phyloP scores from a whole-genome alignment of 2,888 invertebrate genomes.

The Drosophila meridionalis region DNA sequence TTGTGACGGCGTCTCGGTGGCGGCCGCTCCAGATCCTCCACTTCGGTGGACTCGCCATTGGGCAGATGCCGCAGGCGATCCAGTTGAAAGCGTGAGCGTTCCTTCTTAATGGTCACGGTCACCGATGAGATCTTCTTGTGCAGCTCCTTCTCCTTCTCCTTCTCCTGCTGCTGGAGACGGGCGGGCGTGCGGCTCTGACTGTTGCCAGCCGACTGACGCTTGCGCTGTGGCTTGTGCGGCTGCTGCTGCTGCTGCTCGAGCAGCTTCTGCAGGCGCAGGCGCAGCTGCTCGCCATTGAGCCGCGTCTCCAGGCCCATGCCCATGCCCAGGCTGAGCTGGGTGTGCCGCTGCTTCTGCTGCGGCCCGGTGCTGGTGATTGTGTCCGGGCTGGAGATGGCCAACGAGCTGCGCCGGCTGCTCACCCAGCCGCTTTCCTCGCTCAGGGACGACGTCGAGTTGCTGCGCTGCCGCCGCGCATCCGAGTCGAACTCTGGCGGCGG shows the following conservation, averaged over 20 bases:
- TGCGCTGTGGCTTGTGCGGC: slow-evolving; percentile 68
- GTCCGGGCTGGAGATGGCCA: slow-evolving; percentile 88
- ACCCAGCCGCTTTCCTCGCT: slow-evolving; percentile 96
- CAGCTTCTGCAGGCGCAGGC: slow-evolving; percentile 88
- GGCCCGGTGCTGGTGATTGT: slow-evolving; percentile 78
- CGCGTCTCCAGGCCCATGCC: slow-evolving; percentile 83
- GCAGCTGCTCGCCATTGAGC: slow-evolving; percentile 88
- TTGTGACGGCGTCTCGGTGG: slow-evolving; percentile 70
- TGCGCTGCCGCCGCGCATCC: slow-evolving; percentile 79
- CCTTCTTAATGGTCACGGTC: slow-evolving; percentile 79
- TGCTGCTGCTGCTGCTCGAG: slow-evolving; percentile 83
- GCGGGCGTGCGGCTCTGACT: slow-evolving; percentile 65
- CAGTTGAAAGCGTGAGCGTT: slow-evolving; percentile 75
- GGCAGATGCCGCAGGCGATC: slow-evolving; percentile 69
- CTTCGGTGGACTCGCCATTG: slow-evolving; percentile 81
- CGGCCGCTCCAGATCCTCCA: slow-evolving; percentile 77
- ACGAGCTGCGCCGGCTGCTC: slow-evolving; percentile 90
- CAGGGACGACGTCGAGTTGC: slow-evolving; percentile 88
- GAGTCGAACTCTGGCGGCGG: slow-evolving; percentile 88
- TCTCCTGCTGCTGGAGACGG: slow-evolving; percentile 40
- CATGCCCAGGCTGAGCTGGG: slow-evolving; percentile 72
- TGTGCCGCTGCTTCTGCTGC: slow-evolving; percentile 58
- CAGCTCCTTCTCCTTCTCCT: slow-evolving; percentile 60
- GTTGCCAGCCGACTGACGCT: slow-evolving; percentile 61
- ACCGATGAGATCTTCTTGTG: slow-evolving; percentile 83